Evolutionary conservation across 2,888 invertebrate genomes (phyloP).

Genomic region (Mactromeris polynyma): DNA sequence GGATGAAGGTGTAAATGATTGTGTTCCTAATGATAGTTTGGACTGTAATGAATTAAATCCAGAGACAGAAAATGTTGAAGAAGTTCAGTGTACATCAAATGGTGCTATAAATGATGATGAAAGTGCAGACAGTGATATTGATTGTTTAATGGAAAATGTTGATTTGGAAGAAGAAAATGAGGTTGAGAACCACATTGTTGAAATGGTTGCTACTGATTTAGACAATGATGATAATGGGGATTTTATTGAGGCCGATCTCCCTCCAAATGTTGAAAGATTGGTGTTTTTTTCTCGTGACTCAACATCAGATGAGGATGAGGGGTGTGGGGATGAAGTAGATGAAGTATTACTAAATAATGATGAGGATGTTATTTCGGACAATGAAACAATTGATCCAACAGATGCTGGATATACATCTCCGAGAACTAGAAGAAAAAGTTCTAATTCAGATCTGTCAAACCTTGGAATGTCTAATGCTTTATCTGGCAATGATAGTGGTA

Average conservation of each 20-base stretch:
- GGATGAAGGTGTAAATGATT: conserved; percentile 19
- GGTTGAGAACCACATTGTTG: conserved; percentile 18
- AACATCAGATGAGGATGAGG: conserved; percentile 77
- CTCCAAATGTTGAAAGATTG: conserved; percentile 77
- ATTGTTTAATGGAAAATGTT: conserved; percentile 31
- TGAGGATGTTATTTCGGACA: conserved; percentile 64
- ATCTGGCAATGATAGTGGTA: conserved; percentile 17
- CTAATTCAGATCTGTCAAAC: conserved; percentile 27
- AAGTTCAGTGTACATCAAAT: conserved; percentile 27
- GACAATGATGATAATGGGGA: conserved; percentile 83
- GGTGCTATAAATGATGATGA: conserved; percentile 42
- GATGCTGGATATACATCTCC: conserved; percentile 25
- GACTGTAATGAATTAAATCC: conserved; percentile 22
- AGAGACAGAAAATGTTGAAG: conserved; percentile 9
- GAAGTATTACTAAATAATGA: conserved; percentile 62
- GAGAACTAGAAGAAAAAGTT: neutral
- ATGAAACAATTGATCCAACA: conserved; percentile 69
- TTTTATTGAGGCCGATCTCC: conserved; percentile 85
- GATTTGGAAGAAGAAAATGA: conserved; percentile 18
- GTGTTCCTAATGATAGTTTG: conserved; percentile 13
- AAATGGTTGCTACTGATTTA: conserved; percentile 33
- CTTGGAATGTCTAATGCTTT: conserved; percentile 33
- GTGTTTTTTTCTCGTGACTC: conserved; percentile 79
- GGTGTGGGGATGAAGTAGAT: conserved; percentile 70
- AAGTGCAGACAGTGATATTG: conserved; percentile 35